Percentiles rank a stretch among this genome's conserved stretches.
These are phyloP conservation scores for Furnarius figulus DNA, from an alignment of 2,113 vertebrate genomes.

Conservation along the genomic window DNA sequence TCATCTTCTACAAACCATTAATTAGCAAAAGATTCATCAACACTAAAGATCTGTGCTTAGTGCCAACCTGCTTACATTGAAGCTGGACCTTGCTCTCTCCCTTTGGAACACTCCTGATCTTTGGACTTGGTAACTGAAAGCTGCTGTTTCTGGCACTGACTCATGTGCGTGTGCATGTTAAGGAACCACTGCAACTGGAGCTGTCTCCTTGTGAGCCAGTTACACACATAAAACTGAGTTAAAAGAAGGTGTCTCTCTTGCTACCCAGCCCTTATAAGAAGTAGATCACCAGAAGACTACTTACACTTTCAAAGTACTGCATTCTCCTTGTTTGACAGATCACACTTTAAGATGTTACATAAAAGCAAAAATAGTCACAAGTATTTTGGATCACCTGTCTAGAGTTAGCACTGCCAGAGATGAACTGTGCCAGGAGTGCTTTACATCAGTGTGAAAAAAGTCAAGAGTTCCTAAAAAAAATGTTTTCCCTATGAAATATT, in stretches of 20 bases:
- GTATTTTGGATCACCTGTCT: slow-evolving; percentile 52
- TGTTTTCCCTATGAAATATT: slow-evolving; percentile 29
- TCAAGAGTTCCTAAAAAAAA: neutral
- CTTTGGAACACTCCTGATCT: slow-evolving; percentile 73
- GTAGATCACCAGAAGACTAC: slow-evolving; percentile 43
- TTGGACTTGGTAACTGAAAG: slow-evolving; percentile 75
- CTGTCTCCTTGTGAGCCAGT: slow-evolving; percentile 17
- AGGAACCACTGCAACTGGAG: slow-evolving; percentile 56
- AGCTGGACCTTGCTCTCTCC: slow-evolving; percentile 74
- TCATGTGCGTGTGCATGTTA: neutral
- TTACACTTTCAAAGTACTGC: slow-evolving; percentile 16
- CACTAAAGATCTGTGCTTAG: neutral
- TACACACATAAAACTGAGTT: neutral
- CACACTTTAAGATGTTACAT: slow-evolving; percentile 38
- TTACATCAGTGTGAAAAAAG: slow-evolving; percentile 32
- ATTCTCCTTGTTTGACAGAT: slow-evolving; percentile 36
- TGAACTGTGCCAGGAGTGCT: slow-evolving; percentile 25
- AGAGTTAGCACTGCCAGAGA: neutral
- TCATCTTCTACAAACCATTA: neutral
- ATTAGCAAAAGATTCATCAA: slow-evolving; percentile 16
- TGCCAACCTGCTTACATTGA: slow-evolving; percentile 43
- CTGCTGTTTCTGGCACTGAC: slow-evolving; percentile 35
- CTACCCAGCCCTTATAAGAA: neutral
- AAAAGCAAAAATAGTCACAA: slow-evolving; percentile 56
- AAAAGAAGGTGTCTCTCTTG: neutral